Evolutionary conservation across 53 echinoderm and acorn worm species (phyloP), one percentile per base, ranked within the genome.

Genomic region (Mesocentrotus franciscanus): DNA sequence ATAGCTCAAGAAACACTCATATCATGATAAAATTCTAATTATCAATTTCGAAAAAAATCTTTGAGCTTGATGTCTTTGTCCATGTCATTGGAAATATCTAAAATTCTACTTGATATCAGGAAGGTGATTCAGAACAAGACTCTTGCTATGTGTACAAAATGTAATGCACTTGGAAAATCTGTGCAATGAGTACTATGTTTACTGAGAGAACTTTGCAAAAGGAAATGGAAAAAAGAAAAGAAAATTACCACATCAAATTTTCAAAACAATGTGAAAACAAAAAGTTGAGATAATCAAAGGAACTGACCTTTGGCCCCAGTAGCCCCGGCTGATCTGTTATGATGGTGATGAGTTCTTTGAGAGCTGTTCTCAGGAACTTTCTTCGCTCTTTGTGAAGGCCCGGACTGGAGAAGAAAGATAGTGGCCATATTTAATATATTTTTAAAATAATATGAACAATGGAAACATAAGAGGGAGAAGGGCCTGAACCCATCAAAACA

Each of bases 251-350:
- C 11, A 74, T 29, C 74, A 74, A 61, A 61, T 18, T 17, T 16
- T 61, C 61, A 61, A 61, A 61, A 17, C 17, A 4, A 15, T 61
- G 61, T 3, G 16, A 20, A 10, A 64, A 64, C 17, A 64, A 64
- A 64, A 64, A 6, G n/a, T n/a, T n/a, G 29, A 71, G 18, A 79
- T 35, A 36, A 79, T 16, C 9, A 9, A 20, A 42, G 55, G 39
- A 84, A 58, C 91, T 95, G 94, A 99, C 99, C 97, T 99, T 99
- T 89, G 99, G 99, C 56, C 99, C 99, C 35, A 99, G 96, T 8
- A 99, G 97, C 30, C 99, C 99, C 12, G 99, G 99, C 61, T 99
- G 99, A 68, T 99, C 99, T 1, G 97, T 93, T 1, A 99, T 85
- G 89, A 99, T 97, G 24, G 95, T 96, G 56, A 97, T 96, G 33